Base-by-base conservation (phyloP, 2,888 invertebrate genomes). In the Caenorhabditis sp. region DNA sequence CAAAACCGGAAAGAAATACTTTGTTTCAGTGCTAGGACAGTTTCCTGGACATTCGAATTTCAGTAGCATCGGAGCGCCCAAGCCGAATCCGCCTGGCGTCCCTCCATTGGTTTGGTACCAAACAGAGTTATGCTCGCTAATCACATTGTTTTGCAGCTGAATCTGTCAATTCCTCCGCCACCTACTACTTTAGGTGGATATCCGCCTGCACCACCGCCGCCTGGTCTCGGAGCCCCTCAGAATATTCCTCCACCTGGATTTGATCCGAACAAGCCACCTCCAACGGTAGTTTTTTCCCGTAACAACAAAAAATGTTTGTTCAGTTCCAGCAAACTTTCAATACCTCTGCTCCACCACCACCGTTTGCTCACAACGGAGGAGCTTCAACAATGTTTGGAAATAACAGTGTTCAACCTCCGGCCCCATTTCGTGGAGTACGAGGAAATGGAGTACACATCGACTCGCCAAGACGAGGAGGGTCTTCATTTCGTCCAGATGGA, bases 191-290 rank as follows among this genome's bases (percentile, higher is more conserved):
- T 30, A 20, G 37, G 46, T n/a, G 59, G 32, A 2, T 41, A n/a
- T 35, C 56, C 41, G 41, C 41, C 41, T 17, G 43, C 43, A 11
- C 53, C 61, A 30, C 61, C 59, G 5, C 71, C 71, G 11, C 61
- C 41, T 1, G 56, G 53, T 11, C 17, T 71, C 1, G 46, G 55
- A 30, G 35, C 41, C 15, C 62, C 46, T 8, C 13, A 20, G 1
- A 45, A 45, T 1, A 39, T 62, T 5, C 62, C 75, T 13, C 68
- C 75, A 4, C 46, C 50, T 2, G 45, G 41, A 9, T 75, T 75
- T n/a, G 58, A 75, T 68, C 66, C 74, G 3, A 52, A 74, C 24
- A 74, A 74, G 27, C 74, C 73, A n/a, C 73, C 73, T 15, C 73
- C 73, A 37, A 70, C 59, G 71, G 55, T 55, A 43, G 37, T 15